These are phyloP conservation scores for Eubucco bourcierii DNA, from an alignment of 2,113 vertebrate species.

Conservation along the genomic window DNA sequence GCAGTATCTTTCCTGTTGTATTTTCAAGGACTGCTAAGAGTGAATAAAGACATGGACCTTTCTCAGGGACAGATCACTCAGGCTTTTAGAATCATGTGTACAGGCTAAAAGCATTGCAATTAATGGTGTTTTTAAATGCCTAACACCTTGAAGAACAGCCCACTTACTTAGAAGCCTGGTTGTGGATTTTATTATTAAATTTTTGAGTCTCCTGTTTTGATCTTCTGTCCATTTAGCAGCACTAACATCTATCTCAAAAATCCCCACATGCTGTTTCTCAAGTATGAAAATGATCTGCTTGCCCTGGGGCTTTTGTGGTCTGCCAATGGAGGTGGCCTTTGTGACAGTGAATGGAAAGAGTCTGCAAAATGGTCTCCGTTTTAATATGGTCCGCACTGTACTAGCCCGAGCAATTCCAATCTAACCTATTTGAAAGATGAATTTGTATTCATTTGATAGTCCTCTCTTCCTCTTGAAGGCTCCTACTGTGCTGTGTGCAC, in stretches of 20 bases:
- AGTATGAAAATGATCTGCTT: background rate
- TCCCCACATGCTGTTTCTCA: background rate
- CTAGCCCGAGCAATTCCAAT: slow-evolving; percentile 36
- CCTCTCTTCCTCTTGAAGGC: slow-evolving; percentile 49
- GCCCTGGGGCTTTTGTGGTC: slow-evolving; percentile 14
- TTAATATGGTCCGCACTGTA: slow-evolving; percentile 22
- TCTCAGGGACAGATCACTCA: background rate
- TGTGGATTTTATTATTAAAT: background rate
- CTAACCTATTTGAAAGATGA: slow-evolving; percentile 49
- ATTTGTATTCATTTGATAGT: slow-evolving; percentile 66
- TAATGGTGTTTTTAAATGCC: background rate
- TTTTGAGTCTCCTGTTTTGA: background rate
- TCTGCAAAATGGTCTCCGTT: slow-evolving; percentile 39
- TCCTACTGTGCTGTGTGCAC: slow-evolving; percentile 50
- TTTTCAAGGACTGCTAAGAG: background rate
- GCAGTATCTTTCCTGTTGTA: background rate
- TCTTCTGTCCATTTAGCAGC: background rate
- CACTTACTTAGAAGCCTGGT: background rate
- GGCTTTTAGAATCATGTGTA: background rate
- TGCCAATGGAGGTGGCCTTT: background rate
- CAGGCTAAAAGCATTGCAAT: background rate
- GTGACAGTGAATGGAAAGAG: slow-evolving; percentile 23
- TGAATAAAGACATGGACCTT: background rate
- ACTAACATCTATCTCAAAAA: background rate
- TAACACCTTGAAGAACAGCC: background rate